These are phyloP conservation scores for Drosophila dives DNA, from an alignment of 2,888 invertebrate genomes.

Conservation along the genomic window DNA sequence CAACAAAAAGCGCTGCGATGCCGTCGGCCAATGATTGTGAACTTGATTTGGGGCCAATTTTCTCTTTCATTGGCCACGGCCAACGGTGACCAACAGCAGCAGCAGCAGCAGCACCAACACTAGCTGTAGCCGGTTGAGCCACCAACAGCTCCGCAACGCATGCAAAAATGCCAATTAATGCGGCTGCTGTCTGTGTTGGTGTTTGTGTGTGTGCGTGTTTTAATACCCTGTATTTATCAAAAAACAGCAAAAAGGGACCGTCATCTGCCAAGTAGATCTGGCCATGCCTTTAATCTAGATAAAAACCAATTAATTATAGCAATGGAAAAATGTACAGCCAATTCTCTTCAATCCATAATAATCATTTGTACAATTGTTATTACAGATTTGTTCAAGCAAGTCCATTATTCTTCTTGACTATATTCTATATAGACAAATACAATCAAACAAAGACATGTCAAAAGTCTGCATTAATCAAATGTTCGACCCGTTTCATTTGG, in stretches of 20 bases:
- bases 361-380: neutral
- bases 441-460: neutral
- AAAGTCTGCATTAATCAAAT: neutral
- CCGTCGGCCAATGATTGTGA: slow-evolving; percentile 65
- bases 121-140: slow-evolving; percentile 45
- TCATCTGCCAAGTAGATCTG: neutral
- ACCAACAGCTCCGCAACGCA: slow-evolving; percentile 47
- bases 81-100: slow-evolving; percentile 18
- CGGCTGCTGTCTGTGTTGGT: slow-evolving; percentile 2
- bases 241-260: no score
- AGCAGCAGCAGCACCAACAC: neutral
- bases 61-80: slow-evolving; percentile 65
- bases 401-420: neutral
- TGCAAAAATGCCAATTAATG: slow-evolving; percentile 69
- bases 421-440: neutral
- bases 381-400: neutral
- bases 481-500: neutral
- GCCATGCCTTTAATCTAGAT: neutral
- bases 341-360: neutral
- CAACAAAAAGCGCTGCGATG: slow-evolving; percentile 54
- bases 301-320: neutral
- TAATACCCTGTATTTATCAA: neutral
- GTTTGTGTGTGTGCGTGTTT: slow-evolving; percentile 15
- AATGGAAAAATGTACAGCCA: neutral
- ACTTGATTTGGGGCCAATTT: slow-evolving; percentile 71